Evolutionary conservation across 2,888 invertebrate species (phyloP), one percentile per base, ranked within the genome.

Genomic region (Hypomecis punctinalis): DNA sequence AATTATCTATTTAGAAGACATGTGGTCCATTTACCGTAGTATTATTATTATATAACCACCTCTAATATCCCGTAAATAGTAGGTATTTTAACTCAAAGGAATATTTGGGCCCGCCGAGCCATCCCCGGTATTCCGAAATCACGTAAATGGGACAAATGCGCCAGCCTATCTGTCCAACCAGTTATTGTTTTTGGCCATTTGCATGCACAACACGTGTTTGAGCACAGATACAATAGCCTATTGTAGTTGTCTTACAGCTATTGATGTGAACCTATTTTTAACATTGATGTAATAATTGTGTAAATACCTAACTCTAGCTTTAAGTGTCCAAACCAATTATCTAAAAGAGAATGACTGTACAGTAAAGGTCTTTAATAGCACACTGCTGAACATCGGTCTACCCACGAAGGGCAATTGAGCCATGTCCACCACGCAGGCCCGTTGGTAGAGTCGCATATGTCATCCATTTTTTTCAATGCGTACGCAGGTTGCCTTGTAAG

Each of bases 171-270:
- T 68, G 70, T 73, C 75, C 71, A 76, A 76, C 77, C 78, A 77
- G 78, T 81, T 77, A 82, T 83, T 83, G 78, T 83, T 82, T 79
- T 23, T 73, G 72, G 33, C 45, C 39, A 59, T 72, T 63, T 67
- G 68, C 69, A 74, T 70, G 70, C 62, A 70, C 56, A 68, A 65
- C 63, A 70, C 67, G 59, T 55, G 63, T 67, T 53, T 61, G 53
- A 45, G 37, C 43, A 33, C 58, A 52, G 55, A 42, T n/a, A 51
- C 23, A 77, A 78, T 74, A 68, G 63, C 40, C 66, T 65, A 75
- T 77, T 81, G 81, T 80, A 69, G 70, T 71, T 70, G 48, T 63
- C 71, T 66, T 64, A 65, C 62, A 69, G 58, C 59, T 71, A 71
- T 70, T 70, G 67, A 70, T 68, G 67, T 56, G 63, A 36, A 45